Conservation (phyloP, 2,888 invertebrate genomes). For the Abrostola tripartita region DNA sequence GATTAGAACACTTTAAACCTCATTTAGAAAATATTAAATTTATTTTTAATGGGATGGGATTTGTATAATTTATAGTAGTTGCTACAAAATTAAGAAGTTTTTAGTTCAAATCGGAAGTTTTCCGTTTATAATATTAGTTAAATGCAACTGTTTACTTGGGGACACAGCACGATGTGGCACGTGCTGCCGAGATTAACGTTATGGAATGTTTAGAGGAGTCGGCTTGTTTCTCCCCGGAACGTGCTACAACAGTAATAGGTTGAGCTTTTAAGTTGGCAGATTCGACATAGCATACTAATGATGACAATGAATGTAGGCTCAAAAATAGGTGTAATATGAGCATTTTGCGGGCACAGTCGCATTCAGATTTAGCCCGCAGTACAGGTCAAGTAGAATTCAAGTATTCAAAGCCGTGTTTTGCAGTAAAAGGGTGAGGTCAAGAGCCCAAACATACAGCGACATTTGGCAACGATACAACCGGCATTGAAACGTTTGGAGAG, state of each 20-base stretch:
- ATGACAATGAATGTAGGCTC: no score
- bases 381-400: slow-evolving; percentile 1
- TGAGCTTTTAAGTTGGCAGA: no score
- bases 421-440: slow-evolving; percentile 15
- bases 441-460: slow-evolving; percentile 22
- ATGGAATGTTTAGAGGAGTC: background rate
- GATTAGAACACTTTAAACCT: no score
- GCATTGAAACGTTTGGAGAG: slow-evolving; percentile 1
- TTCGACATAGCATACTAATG: no score
- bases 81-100: no score
- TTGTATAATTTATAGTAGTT: no score
- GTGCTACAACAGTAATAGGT: background rate
- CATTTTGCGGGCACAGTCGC: background rate
- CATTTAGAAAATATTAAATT: no score
- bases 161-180: background rate
- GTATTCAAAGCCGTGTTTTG: background rate
- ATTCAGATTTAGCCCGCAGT: background rate
- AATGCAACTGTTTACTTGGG: background rate
- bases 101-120: no score
- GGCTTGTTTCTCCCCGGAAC: background rate
- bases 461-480: slow-evolving; percentile 41
- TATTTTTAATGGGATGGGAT: no score
- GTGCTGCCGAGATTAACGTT: background rate
- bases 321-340: no score
- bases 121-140: no score